These are phyloP conservation scores for Zootoca vivipara DNA, from an alignment of 2,113 vertebrate genomes.

Conservation along the genomic window DNA sequence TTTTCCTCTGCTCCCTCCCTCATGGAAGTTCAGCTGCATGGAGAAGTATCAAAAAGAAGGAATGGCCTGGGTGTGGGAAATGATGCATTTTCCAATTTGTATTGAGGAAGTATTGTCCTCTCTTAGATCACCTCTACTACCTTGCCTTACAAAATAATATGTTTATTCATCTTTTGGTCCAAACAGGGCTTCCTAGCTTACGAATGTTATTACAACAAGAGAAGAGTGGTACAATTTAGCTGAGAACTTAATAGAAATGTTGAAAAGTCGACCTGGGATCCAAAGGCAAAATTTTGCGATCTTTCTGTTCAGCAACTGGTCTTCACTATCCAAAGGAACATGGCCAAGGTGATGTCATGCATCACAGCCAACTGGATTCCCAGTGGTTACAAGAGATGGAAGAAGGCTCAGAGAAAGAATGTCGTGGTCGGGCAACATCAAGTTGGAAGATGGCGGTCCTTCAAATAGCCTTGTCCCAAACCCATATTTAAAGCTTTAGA, in stretches of 20 bases:
- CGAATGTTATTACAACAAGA: no score
- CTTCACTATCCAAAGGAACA: not conserved
- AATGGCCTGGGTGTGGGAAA: no score
- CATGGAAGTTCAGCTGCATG: not conserved
- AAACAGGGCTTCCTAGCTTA: no score
- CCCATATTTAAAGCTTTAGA: not conserved
- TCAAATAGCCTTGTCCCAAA: not conserved
- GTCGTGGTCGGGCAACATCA: not conserved
- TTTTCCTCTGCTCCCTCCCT: not conserved
- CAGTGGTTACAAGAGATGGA: not conserved
- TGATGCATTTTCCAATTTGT: not conserved
- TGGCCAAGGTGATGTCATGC: no score
- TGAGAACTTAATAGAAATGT: not conserved
- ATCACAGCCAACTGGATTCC: not conserved
- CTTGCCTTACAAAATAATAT: not conserved
- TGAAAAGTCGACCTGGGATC: not conserved
- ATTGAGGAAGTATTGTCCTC: not conserved
- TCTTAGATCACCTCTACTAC: not conserved
- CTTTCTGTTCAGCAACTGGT: no score
- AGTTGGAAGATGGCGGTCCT: no score
- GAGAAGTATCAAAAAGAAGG: not conserved
- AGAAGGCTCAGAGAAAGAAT: not conserved
- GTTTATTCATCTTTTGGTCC: no score
- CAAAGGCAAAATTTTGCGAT: no score
- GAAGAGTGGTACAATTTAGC: no score